Base-by-base conservation (phyloP, 2,888 invertebrate species). In the Chymomyza procnemis region DNA sequence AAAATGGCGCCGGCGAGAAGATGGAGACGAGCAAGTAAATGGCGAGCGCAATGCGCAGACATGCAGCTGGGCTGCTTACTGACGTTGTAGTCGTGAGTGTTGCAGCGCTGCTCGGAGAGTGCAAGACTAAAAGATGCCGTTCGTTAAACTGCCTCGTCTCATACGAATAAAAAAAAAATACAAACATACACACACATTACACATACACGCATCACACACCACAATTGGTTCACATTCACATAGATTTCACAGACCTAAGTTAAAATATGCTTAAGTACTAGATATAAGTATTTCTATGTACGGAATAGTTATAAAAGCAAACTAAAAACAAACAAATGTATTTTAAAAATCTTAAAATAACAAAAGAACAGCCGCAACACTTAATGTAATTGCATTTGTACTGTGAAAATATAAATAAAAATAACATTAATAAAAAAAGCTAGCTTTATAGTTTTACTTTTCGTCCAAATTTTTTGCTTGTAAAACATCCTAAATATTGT, bases 11-110 rank as follows among this genome's bases (percentile, higher is more conserved):
- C 56, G 67, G 67, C 19, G 75, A 75, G 52, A 78, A 78, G 55
- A 78, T 77, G 75, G 75, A 78, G 60, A 73, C 75, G 19, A 68
- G 75, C 61, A 78, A 78, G 64, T 78, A 77, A 59, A 47, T 14
- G 16, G 58, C 16, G 16, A 16, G 16, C 2, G 26, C 26, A 48
- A 16, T 22, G n/a, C 14, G n/a, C 50, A 50, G 41, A 19, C 22
- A 30, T 46, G 46, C 41, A 30, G 54, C 4, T 46, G 60, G 16
- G 50, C 18, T 47, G 46, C 47, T 67, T 67, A 67, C 68, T 67
- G 68, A 67, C 68, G 68, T 67, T 62, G 3, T 14, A 21, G 22
- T 16, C 34, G 68, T 58, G 68, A 69, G 68, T 64, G 69, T 68
- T 68, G 60, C 64, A 57, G 69, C 30, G 64, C 69, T 68, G 68